Percentiles rank a stretch among this genome's conserved stretches.
phyloP scores from a whole-genome alignment of 2,113 vertebrate genomes.

The Labeo catla region DNA sequence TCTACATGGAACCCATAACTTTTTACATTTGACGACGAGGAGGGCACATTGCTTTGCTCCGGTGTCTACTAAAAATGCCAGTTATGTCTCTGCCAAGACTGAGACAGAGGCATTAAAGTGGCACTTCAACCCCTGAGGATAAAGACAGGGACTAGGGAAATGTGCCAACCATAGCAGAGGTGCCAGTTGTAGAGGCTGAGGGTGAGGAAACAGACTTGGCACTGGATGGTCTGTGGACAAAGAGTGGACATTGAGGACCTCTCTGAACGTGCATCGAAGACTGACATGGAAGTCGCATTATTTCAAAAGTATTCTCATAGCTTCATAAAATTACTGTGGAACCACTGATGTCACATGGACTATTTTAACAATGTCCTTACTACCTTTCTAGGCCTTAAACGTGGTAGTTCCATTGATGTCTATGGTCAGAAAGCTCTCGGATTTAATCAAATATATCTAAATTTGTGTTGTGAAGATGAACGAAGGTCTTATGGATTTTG shows the following conservation, averaged over 20 bases:
- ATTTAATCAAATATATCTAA: no score
- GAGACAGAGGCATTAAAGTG: constrained; percentile 24
- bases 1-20: background rate
- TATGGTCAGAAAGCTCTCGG: no score
- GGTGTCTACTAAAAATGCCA: constrained; percentile 14
- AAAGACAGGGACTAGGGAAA: constrained; percentile 40
- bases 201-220: constrained; percentile 13
- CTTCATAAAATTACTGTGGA: no score
- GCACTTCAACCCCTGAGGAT: constrained; percentile 49
- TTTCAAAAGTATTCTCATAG: no score
- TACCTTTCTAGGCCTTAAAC: no score
- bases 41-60: background rate
- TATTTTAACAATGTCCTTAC: no score
- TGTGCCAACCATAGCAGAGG: constrained; percentile 25
- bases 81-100: constrained; percentile 44
- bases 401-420: no score
- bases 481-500: no score
- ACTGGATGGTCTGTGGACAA: background rate
- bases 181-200: constrained; percentile 25
- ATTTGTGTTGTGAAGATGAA: no score
- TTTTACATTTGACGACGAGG: background rate
- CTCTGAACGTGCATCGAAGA: background rate
- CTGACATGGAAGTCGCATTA: no score
- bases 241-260: background rate
- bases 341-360: no score